Evolutionary conservation across 2,888 invertebrate species (phyloP).

Genomic region (Acleris holmiana): DNA sequence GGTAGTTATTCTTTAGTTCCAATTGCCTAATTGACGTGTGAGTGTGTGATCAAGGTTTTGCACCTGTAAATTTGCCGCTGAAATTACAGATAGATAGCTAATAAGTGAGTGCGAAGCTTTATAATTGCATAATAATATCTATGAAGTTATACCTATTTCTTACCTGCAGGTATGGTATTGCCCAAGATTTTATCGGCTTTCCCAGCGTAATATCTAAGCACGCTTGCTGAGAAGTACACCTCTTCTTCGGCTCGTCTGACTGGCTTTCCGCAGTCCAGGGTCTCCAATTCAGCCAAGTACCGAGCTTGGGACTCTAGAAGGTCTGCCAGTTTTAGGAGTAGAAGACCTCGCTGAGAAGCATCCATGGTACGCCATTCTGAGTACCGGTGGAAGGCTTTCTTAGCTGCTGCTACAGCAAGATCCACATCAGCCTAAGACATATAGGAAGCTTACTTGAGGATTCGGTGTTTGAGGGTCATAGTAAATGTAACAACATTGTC

Average conservation of each 20-base stretch:
- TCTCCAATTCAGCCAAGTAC: slow-evolving; percentile 94
- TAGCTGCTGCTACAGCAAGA: slow-evolving; percentile 91
- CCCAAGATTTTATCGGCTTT: slow-evolving; percentile 96
- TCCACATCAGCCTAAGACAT: slow-evolving; percentile 89
- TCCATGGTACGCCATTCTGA: slow-evolving; percentile 92
- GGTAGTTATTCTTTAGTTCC: too few relatives aligned
- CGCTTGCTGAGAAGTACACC: slow-evolving; percentile 85
- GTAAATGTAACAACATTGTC: too few relatives aligned
- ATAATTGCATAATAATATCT: too few relatives aligned
- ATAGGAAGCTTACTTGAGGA: neutral
- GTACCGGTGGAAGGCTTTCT: slow-evolving; percentile 88
- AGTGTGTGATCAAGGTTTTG: too few relatives aligned
- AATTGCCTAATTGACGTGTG: too few relatives aligned
- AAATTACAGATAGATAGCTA: too few relatives aligned
- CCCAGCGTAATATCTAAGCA: slow-evolving; percentile 94
- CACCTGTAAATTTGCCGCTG: too few relatives aligned
- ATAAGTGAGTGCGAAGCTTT: too few relatives aligned
- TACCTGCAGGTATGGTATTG: slow-evolving; percentile 89
- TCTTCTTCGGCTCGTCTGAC: slow-evolving; percentile 89
- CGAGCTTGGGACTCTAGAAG: slow-evolving; percentile 90
- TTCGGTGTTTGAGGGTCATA: too few relatives aligned
- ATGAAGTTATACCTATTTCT: neutral
- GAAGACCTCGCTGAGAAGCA: slow-evolving; percentile 90
- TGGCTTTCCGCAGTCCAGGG: slow-evolving; percentile 97
- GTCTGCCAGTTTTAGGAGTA: slow-evolving; percentile 90